Evolutionary conservation across 2,888 invertebrate genomes (phyloP).

Genomic region (Gastracanthus pulcherrimus): DNA sequence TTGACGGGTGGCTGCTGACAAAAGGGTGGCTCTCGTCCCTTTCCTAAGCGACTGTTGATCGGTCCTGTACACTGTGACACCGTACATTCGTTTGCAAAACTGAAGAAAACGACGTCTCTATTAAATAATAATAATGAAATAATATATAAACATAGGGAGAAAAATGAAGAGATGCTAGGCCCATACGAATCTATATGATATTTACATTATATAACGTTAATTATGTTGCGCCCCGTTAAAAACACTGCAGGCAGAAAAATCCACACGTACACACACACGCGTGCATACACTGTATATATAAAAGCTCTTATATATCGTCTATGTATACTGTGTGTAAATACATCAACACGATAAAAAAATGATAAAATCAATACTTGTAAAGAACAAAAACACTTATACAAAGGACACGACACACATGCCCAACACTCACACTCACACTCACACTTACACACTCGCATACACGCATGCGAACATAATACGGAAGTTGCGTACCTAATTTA

Average conservation of each 20-base stretch:
- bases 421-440: conserved; percentile 1
- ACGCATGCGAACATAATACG: conserved; percentile 40
- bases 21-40: conserved; percentile 60
- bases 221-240: conserved; percentile 70
- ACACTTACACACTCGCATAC: conserved; percentile 19
- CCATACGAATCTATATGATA: conserved; percentile 72
- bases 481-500: conserved; percentile 67
- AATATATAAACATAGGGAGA: conserved; percentile 59
- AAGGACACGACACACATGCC: conserved; percentile 20
- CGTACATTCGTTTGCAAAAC: conserved; percentile 57
- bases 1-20: conserved; percentile 58
- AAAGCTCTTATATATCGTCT: conserved; percentile 56
- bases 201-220: conserved; percentile 73
- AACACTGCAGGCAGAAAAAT: conserved; percentile 60
- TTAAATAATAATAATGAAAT: conserved; percentile 60
- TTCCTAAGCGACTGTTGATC: conserved; percentile 61
- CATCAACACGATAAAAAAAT: conserved; percentile 48
- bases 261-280: conserved; percentile 61
- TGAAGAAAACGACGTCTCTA: conserved; percentile 59
- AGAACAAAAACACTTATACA: conserved; percentile 38
- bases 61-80: conserved; percentile 59
- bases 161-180: conserved; percentile 63
- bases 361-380: conserved; percentile 47
- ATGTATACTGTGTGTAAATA: conserved; percentile 58
- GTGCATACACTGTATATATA: conserved; percentile 57